Base-by-base conservation (phyloP, 2,888 invertebrate species). In the Glyphotaelius pellucidus region DNA sequence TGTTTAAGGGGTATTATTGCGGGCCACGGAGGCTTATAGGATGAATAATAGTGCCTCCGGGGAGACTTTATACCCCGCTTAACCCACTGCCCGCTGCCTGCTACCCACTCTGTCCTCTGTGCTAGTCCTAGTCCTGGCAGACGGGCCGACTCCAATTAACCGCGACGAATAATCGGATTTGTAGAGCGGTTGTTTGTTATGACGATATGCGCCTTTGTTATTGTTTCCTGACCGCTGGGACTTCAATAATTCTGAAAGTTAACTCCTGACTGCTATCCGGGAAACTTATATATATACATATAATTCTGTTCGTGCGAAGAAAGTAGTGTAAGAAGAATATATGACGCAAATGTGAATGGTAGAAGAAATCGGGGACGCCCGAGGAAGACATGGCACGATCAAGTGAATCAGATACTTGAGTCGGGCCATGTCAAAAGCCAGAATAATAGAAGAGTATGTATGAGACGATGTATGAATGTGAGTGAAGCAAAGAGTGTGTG, bases 1-100 rank as follows among this genome's bases (percentile, higher is more conserved):
- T 88, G 88, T 88, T 88, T 88, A 67, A 67, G 15, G 32, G 88
- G 79, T 67, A 88, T 88, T 88, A 88, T 88, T 89, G 88, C 79
- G 30, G 32, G 88, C 88, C 86, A 42, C 67, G 67, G 79, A 67
- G 88, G 88, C 88, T 89, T 89, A 89, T 79, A 80, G 79, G 88
- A 89, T 89, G 88, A 80, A 80, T 89, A 80, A 89, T 89, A 79
- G 80, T 32, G 79, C 88, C 88, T 80, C 88, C n/a, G 35, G 88
- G 88, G 88, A 89, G 88, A 38, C 79, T 89, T 89, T 88, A 88
- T 88, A 35, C 32, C 32, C 79, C 52, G 67, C 87, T 67, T 30
- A 87, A 85, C 86, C 47, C 47, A 30, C n/a, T 30, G 15, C 38
- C 35, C 86, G 35, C 38, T 83, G 25, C 47, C 38, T 83, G 25